Base-by-base conservation (phyloP, 2,113 vertebrate genomes). In the Drymodes brunneopygia region DNA sequence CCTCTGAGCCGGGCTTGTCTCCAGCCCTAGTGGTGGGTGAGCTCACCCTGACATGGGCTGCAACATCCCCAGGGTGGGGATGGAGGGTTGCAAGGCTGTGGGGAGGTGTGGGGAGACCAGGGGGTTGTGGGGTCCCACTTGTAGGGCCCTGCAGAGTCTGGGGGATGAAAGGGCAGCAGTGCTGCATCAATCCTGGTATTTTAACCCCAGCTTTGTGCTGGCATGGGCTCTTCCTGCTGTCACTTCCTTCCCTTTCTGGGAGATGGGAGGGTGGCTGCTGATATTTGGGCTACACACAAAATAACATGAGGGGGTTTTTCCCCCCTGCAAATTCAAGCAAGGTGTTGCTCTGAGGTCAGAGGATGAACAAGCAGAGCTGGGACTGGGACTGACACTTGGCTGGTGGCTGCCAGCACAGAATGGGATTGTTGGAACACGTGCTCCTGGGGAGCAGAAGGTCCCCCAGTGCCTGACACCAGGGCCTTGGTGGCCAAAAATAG, bases 1-100 rank as follows among this genome's bases (percentile, higher is more conserved):
- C 14, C 48, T 45, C 21, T 24, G 35, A 87, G 56, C 15, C 0
- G 0, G 42, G 48, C 12, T 92, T 1, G 0, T n/a, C 40, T 24
- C 28, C 9, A 4, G 57, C 33, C 54, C 38, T 27, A 11, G 12
- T 11, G 27, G 60, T 40, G 65, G 40, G 35, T 7, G 2, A 67
- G 21, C 33, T 88, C 66, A 67, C 14, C 31, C 25, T 11, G 10
- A n/a, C 28, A 0, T 5, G 40, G 35, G 24, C 4, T 35, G 18
- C 20, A 50, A 8, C 25, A 67, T 56, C 33, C 27, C 35, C 2
- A 4, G n/a, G 27, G 18, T 64, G 56, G 5, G 42, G 22, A 51
- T 11, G 33, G 48, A 54, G 61, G 11, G 47, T 18, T 60, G 45
- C 67, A 77, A 65, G 21, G 44, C 27, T 9, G 1, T 27, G 42